Conservation (phyloP, 2,888 invertebrate species). For the Capitulum mitella region DNA sequence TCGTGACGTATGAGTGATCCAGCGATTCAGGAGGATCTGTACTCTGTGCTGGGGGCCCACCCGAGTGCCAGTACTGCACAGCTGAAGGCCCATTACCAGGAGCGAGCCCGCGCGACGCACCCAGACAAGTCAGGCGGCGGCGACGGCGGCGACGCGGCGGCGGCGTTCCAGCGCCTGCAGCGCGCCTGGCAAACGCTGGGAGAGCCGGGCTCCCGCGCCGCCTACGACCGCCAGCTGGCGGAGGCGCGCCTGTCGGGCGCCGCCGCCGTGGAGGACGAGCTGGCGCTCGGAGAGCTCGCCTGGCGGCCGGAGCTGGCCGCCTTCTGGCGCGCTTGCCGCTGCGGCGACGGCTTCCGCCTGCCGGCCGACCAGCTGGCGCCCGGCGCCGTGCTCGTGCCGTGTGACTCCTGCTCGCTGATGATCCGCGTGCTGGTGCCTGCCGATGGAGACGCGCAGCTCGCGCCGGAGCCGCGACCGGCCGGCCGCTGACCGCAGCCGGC, state of each 20-base stretch:
- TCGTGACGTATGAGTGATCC: not conserved
- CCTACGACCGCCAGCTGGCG: not conserved
- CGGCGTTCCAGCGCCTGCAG: not conserved
- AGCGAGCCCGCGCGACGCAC: not conserved
- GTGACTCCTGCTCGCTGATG: conserved; percentile 10
- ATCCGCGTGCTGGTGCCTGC: not conserved
- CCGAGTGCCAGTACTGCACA: not conserved
- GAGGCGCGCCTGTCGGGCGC: not conserved
- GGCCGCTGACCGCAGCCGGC: not conserved
- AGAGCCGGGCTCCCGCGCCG: not conserved
- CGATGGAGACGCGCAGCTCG: not conserved
- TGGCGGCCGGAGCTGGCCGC: not conserved
- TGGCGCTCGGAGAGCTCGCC: not conserved
- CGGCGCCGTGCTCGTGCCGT: not conserved
- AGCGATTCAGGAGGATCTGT: not conserved
- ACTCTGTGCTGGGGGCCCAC: not conserved
- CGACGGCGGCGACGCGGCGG: not conserved
- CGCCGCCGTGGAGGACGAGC: not conserved
- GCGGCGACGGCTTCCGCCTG: not conserved
- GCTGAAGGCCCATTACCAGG: not conserved
- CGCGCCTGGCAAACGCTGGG: not conserved
- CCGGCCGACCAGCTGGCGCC: not conserved
- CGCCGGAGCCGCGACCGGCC: not conserved
- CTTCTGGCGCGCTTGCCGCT: not conserved
- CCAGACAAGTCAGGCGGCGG: not conserved